Evolutionary conservation across 2,113 vertebrate species (phyloP).

Genomic region (Halichoeres trimaculatus): DNA sequence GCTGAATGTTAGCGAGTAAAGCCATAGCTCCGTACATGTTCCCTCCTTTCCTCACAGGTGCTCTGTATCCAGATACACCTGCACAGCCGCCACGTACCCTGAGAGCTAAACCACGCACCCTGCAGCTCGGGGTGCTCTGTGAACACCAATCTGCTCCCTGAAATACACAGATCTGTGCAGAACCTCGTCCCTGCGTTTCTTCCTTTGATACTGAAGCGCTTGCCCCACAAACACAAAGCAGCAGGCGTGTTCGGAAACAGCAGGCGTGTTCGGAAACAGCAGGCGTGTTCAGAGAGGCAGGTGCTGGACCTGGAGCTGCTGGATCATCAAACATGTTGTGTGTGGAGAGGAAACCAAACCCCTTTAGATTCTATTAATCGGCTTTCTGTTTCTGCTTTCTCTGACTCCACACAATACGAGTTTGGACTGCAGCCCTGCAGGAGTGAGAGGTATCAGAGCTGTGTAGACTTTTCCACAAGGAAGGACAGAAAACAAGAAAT

Average conservation of each 20-base stretch:
- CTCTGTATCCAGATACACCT: background rate
- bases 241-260: background rate
- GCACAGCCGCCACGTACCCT: slow-evolving; percentile 2
- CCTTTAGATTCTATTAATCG: background rate
- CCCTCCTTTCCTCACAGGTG: background rate
- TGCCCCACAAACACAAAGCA: background rate
- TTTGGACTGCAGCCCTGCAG: background rate
- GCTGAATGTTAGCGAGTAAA: background rate
- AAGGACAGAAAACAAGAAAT: background rate
- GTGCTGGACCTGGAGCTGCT: background rate
- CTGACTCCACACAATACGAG: background rate
- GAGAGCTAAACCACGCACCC: slow-evolving; percentile 26
- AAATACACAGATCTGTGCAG: slow-evolving; percentile 7
- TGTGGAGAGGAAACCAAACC: background rate
- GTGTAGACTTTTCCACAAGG: background rate
- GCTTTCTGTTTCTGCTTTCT: background rate
- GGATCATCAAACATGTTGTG: too few species aligned
- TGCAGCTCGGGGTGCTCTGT: slow-evolving; percentile 9
- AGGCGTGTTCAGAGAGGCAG: background rate
- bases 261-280: background rate
- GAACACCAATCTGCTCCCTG: slow-evolving; percentile 12
- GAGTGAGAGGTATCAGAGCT: background rate
- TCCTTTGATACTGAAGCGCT: slow-evolving; percentile 14
- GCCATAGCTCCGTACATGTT: background rate
- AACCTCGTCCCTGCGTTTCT: background rate